phyloP scores from a whole-genome alignment of 2,113 vertebrate species.

The Antigone vipio region DNA sequence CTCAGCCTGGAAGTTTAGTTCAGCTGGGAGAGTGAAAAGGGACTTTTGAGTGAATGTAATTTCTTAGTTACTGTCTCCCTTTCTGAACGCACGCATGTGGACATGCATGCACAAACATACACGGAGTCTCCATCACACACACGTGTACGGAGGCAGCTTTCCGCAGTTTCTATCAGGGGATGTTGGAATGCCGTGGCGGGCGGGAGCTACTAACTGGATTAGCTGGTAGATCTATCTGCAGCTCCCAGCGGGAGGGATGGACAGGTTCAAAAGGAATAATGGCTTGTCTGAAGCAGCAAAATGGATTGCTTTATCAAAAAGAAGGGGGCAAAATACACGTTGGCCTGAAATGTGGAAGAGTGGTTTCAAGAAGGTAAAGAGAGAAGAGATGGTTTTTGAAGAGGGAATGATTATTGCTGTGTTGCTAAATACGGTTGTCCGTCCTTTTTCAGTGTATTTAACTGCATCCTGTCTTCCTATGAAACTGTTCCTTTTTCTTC shows the following conservation, averaged over 20 bases:
- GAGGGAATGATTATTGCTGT: background rate
- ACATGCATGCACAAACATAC: background rate
- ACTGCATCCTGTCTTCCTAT: background rate
- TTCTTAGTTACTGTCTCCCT: background rate
- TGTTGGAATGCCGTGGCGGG: constrained; percentile 66
- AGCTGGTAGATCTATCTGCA: constrained; percentile 76
- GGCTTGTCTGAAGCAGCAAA: constrained; percentile 72
- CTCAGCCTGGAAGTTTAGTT: background rate
- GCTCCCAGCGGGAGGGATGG: constrained; percentile 60
- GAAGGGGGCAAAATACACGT: constrained; percentile 16
- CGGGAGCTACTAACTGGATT: constrained; percentile 73
- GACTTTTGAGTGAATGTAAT: background rate
- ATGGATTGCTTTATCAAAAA: constrained; percentile 69
- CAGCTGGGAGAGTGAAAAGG: background rate
- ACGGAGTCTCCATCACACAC: background rate
- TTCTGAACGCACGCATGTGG: background rate
- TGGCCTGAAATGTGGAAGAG: background rate
- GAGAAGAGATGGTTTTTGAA: background rate
- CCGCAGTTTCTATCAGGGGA: constrained; percentile 12
- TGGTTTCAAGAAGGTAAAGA: background rate
- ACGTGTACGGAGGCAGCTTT: accelerated
- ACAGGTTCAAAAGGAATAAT: constrained; percentile 72
- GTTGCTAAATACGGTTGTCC: background rate
- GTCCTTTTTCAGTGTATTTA: background rate
- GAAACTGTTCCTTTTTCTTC: background rate